Conservation (phyloP, 2,888 invertebrate species). For the Mechanitis messenoides region DNA sequence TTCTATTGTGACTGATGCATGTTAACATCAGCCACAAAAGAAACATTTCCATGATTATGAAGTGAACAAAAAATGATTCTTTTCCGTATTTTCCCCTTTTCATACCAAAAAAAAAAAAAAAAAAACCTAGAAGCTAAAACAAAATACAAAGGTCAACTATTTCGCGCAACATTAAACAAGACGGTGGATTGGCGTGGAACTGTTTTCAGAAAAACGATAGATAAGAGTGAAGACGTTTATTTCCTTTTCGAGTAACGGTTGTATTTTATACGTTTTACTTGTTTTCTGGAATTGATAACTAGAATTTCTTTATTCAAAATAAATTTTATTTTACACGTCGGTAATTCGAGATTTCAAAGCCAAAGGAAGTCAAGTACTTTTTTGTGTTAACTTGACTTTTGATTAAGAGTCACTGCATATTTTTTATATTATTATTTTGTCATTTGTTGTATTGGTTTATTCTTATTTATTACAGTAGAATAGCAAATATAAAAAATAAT, state of each 20-base stretch:
- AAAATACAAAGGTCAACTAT: neutral
- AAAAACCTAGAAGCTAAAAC: neutral
- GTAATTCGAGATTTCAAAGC: too few relatives aligned
- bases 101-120: too few relatives aligned
- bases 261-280: constrained; percentile 2
- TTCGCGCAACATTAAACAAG: constrained; percentile 6
- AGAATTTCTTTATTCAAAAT: neutral
- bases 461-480: too few relatives aligned
- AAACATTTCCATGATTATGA: neutral
- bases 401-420: too few relatives aligned
- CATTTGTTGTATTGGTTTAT: too few relatives aligned
- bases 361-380: too few relatives aligned
- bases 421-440: too few relatives aligned
- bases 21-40: too few relatives aligned
- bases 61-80: neutral
- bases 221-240: neutral
- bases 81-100: neutral
- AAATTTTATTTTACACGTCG: too few relatives aligned
- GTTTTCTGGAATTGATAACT: neutral
- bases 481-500: neutral
- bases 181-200: constrained; percentile 5
- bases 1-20: too few relatives aligned
- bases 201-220: constrained; percentile 4
- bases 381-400: too few relatives aligned
- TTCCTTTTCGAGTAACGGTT: neutral